These are phyloP conservation scores for Deroplatys truncata DNA, from an alignment of 2,888 invertebrate species.

Conservation along the genomic window DNA sequence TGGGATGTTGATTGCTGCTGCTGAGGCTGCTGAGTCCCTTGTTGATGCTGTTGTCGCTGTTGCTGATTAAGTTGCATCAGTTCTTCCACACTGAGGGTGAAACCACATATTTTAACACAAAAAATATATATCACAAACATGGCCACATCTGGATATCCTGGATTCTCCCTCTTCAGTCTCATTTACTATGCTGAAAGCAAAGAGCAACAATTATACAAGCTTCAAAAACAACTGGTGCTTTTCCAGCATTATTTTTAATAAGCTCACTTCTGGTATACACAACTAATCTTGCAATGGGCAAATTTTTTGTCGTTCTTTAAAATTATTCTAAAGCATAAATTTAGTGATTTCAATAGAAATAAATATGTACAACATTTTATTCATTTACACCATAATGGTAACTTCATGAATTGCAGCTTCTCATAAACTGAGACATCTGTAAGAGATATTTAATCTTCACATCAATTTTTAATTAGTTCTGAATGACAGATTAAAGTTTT, in stretches of 20 bases:
- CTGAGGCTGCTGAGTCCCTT: conserved; percentile 19
- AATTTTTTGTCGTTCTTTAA: background rate
- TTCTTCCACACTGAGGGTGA: conserved; percentile 29
- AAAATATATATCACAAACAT: background rate
- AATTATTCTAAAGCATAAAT: background rate
- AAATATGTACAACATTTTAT: background rate
- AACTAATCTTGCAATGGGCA: background rate
- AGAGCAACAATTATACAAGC: background rate
- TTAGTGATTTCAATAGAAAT: background rate
- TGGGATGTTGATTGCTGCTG: conserved; percentile 4
- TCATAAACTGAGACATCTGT: background rate
- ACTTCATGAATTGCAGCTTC: background rate
- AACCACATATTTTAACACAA: conserved; percentile 21
- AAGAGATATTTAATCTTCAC: background rate
- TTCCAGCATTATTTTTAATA: background rate
- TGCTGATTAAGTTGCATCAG: conserved; percentile 30
- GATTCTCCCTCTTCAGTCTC: background rate
- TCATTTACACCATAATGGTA: background rate
- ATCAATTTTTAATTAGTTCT: background rate
- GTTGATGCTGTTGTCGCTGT: conserved; percentile 27
- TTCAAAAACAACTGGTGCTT: background rate
- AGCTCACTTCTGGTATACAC: background rate
- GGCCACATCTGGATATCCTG: background rate
- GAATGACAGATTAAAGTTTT: background rate
- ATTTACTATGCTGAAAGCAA: background rate